Evolutionary conservation across 2,113 vertebrate species (phyloP), one percentile per base, ranked within the genome.

Genomic region (Oxygymnocypris stewartii): DNA sequence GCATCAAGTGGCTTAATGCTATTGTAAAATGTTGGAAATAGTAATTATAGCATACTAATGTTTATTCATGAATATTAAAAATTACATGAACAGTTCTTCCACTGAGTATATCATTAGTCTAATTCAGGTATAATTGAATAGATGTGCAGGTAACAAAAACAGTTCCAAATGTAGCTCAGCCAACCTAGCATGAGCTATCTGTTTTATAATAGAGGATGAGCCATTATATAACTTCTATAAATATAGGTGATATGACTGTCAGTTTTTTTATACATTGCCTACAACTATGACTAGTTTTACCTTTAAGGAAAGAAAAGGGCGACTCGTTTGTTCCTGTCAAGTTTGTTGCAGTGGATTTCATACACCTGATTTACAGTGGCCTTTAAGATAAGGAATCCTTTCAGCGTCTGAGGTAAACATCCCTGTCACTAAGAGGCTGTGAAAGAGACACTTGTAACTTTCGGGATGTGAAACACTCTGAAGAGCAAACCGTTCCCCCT

Each of bases 381-480:
- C 54, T 82, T 59, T 69, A 69, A 16, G 74, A 87, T 65, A 40
- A 71, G 67, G 47, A 4, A 54, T 18, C 49, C 42, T 71, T 79
- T 81, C 49, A n/a, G 28, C 5, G 54, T 84, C 42, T 77, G 67
- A 71, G 49, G 71, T 42, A 54, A 35, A 77, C 79, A 47, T 78
- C 67, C 75, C 23, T 44, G 57, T 65, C 54, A 35, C 23, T 82
- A 74, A 77, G 54, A 28, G 20, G 31, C n/a, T 59, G 59, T n/a
- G 54, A 77, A 63, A 57, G 61, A 63, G 79, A 78, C 87, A 44
- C 7, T 25, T 37, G 87, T 47, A 75, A 57, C 80, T 78, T 67
- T 77, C 51, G 42, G 71, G 77, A 85, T 67, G 85, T 35, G 85
- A 81, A n/a, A 59, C 28, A 25, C 31, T 79, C 28, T 73, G 51